These are phyloP conservation scores for Philypnodon macrostomus DNA, from an alignment of 2,797 vertebrate genomes.

Conservation along the genomic window DNA sequence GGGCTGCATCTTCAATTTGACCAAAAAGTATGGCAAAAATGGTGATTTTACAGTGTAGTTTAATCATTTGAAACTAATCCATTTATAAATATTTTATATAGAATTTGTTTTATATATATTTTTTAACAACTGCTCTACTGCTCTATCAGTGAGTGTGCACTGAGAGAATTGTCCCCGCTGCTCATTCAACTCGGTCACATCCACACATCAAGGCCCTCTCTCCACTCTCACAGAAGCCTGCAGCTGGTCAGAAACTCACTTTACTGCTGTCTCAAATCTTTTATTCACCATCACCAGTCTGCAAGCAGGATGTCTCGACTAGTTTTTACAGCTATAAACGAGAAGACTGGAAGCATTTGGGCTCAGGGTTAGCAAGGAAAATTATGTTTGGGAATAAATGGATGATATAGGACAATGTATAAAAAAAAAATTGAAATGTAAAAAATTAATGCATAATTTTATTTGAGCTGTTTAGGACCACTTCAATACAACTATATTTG, in stretches of 20 bases:
- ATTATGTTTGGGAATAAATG: too few species aligned
- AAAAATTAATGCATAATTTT: too few species aligned
- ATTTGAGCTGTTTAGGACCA: too few species aligned
- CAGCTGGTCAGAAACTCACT: slow-evolving; percentile 30
- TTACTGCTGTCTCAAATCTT: slow-evolving; percentile 50
- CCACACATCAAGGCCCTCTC: slow-evolving; percentile 53
- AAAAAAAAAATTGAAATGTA: too few species aligned
- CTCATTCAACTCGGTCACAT: slow-evolving; percentile 47
- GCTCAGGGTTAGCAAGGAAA: slow-evolving; percentile 20
- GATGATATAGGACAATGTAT: too few species aligned
- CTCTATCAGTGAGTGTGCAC: background rate
- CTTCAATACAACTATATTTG: too few species aligned
- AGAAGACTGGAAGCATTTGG: slow-evolving; percentile 14
- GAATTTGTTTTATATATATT: slow-evolving; percentile 1
- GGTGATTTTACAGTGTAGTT: too few species aligned
- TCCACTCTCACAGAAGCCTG: slow-evolving; percentile 30
- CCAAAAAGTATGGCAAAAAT: too few species aligned
- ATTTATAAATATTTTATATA: too few species aligned
- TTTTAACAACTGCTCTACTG: too few species aligned
- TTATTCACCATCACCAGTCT: slow-evolving; percentile 53
- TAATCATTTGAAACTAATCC: too few species aligned
- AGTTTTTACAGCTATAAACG: slow-evolving; percentile 5
- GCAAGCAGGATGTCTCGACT: slow-evolving; percentile 17
- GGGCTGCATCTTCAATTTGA: too few species aligned
- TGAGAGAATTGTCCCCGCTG: slow-evolving; percentile 16